Conservation (phyloP, 2,888 invertebrate genomes). For the Acleris holmiana region DNA sequence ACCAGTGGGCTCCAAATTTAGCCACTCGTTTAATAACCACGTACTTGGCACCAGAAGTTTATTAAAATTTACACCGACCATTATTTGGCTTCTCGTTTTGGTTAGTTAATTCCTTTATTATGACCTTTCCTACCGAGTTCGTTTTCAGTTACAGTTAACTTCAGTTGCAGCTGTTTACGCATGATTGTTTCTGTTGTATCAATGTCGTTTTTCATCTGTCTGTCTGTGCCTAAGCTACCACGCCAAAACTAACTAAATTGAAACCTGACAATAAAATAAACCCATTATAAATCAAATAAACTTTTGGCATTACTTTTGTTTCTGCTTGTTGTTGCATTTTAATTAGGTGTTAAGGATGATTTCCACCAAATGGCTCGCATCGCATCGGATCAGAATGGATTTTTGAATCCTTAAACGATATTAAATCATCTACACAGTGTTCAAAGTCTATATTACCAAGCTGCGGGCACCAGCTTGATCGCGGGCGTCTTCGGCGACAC, state of each 20-base stretch:
- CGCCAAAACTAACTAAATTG: slow-evolving; percentile 48
- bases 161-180: slow-evolving; percentile 26
- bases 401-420: no score
- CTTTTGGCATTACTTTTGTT: slow-evolving; percentile 6
- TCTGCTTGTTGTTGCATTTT: slow-evolving; percentile 25
- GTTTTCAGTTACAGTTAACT: slow-evolving; percentile 4
- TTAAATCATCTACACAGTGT: no score
- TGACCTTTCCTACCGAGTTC: not conserved
- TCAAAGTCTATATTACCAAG: no score
- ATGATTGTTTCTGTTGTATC: slow-evolving; percentile 23
- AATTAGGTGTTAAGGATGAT: no score
- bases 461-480: no score
- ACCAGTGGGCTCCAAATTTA: not conserved
- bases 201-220: slow-evolving; percentile 49
- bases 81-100: slow-evolving; percentile 21
- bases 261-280: slow-evolving; percentile 11
- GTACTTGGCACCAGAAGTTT: slow-evolving; percentile 42
- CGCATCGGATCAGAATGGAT: no score
- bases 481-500: no score
- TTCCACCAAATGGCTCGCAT: no score
- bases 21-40: slow-evolving; percentile 9
- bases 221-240: slow-evolving; percentile 60
- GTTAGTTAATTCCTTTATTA: not conserved
- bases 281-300: slow-evolving; percentile 16
- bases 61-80: slow-evolving; percentile 29